Conservation (phyloP, 2,888 invertebrate species). For the Monochamus alternatus region DNA sequence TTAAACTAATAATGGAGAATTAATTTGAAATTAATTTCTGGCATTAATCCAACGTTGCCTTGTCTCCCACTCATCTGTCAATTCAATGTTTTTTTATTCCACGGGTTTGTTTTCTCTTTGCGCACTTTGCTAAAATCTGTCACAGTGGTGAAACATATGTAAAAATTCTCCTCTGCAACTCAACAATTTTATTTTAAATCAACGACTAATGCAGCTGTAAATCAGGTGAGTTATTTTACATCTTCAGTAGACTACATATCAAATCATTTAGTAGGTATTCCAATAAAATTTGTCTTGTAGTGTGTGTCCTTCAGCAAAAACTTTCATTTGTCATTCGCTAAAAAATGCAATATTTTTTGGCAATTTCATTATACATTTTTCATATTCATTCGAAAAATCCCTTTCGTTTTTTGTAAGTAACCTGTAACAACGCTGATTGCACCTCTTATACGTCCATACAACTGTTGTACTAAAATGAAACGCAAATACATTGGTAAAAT, state of each 20-base stretch:
- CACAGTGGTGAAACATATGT: constrained; percentile 48
- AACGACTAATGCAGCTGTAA: constrained; percentile 50
- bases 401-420: constrained; percentile 32
- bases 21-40: neutral
- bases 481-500: constrained; percentile 50
- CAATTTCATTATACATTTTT: constrained; percentile 34
- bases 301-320: constrained; percentile 47
- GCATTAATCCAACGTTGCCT: constrained; percentile 1
- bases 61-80: constrained; percentile 10
- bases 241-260: neutral
- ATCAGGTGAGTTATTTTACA: constrained; percentile 46
- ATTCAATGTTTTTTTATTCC: constrained; percentile 7
- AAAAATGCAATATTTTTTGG: constrained; percentile 50
- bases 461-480: constrained; percentile 45
- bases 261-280: constrained; percentile 8
- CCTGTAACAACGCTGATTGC: constrained; percentile 2
- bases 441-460: constrained; percentile 25
- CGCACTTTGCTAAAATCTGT: constrained; percentile 43
- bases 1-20: too few species aligned
- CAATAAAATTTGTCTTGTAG: constrained; percentile 28
- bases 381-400: constrained; percentile 37
- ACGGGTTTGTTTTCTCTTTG: constrained; percentile 25
- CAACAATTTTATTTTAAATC: constrained; percentile 45
- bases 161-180: constrained; percentile 31
- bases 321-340: constrained; percentile 50